These are phyloP conservation scores for Laticauda laticaudata DNA, from an alignment of 2,113 vertebrate genomes.

Conservation along the genomic window DNA sequence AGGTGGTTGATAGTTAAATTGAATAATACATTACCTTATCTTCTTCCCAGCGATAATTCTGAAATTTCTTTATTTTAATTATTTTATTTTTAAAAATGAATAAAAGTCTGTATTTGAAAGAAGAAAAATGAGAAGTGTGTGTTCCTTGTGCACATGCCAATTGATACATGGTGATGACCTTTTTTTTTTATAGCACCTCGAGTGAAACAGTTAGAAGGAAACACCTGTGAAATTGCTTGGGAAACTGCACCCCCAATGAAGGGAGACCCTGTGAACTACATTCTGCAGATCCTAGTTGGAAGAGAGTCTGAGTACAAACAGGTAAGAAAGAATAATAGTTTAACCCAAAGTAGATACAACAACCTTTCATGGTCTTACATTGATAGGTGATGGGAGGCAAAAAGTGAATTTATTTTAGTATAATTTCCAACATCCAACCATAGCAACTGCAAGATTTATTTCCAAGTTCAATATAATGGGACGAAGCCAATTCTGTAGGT, in stretches of 20 bases:
- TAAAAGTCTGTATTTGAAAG: neutral
- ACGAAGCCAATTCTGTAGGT: too few relatives aligned
- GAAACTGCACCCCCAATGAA: constrained; percentile 91
- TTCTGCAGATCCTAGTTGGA: constrained; percentile 91
- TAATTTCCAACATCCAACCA: neutral
- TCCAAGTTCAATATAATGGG: neutral
- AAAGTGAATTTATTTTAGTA: neutral
- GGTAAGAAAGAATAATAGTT: constrained; percentile 68
- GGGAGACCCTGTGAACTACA: constrained; percentile 89
- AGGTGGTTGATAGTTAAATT: neutral
- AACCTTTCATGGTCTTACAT: too few relatives aligned
- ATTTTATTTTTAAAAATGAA: neutral
- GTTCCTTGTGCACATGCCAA: neutral
- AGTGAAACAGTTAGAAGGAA: constrained; percentile 91
- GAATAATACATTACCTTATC: neutral
- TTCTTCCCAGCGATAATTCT: neutral
- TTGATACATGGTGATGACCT: neutral
- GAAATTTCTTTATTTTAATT: neutral
- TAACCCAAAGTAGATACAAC: neutral
- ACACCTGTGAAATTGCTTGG: constrained; percentile 91
- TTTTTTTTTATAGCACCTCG: constrained; percentile 80
- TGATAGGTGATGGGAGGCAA: neutral
- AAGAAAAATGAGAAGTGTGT: neutral
- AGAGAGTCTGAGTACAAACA: constrained; percentile 97
- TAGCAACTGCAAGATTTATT: neutral